These are phyloP conservation scores for Pterobdella sp. DNA, from an alignment of 2,888 invertebrate genomes.

Conservation along the genomic window DNA sequence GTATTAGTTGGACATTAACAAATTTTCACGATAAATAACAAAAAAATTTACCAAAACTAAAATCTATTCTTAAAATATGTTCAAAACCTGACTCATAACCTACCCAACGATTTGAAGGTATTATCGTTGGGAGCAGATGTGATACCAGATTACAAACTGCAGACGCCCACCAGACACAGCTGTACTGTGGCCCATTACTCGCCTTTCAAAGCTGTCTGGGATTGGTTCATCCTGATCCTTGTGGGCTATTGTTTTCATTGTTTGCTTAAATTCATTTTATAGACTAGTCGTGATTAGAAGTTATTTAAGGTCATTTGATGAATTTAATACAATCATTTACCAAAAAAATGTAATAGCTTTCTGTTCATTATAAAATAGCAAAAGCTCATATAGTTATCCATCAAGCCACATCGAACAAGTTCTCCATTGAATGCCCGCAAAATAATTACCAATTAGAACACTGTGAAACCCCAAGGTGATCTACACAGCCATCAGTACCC, in stretches of 20 bases:
- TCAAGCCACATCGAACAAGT: no score
- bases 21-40: background rate
- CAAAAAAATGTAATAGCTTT: no score
- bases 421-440: no score
- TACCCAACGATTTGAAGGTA: slow-evolving; percentile 61
- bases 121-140: slow-evolving; percentile 92
- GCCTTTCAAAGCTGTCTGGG: slow-evolving; percentile 97
- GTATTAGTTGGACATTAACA: slow-evolving; percentile 53
- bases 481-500: slow-evolving; percentile 97
- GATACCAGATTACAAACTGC: slow-evolving; percentile 88
- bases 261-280: no score
- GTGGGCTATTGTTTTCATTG: slow-evolving; percentile 53
- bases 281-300: no score
- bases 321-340: no score
- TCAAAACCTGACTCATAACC: background rate
- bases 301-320: no score
- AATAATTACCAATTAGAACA: no score
- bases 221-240: slow-evolving; percentile 88
- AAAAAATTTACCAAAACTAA: background rate
- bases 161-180: slow-evolving; percentile 85
- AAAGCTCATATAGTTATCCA: no score
- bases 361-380: no score
- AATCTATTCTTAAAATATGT: background rate
- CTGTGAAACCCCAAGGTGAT: slow-evolving; percentile 60
- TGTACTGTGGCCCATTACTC: slow-evolving; percentile 98